Conservation (phyloP, 2,113 vertebrate species). For the Aleadryas rufinucha region DNA sequence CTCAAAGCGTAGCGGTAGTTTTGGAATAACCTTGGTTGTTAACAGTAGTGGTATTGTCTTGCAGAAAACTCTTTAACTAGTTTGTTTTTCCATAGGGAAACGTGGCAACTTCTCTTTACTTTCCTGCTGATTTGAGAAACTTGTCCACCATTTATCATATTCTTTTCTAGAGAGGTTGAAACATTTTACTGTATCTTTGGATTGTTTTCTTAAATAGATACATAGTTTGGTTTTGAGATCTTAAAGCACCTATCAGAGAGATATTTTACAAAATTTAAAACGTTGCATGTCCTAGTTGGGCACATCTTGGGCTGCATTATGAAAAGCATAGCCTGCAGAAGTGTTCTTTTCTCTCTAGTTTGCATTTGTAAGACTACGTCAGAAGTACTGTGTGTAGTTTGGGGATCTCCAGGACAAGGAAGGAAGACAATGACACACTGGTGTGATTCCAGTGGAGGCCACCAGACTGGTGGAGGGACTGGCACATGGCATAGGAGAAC, state of each 20-base stretch:
- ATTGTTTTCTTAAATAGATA: not conserved
- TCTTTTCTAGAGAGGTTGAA: not conserved
- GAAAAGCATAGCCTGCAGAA: not conserved
- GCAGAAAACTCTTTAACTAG: not conserved
- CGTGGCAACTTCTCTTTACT: fast-evolving
- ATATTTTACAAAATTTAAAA: not conserved
- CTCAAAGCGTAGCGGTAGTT: fast-evolving
- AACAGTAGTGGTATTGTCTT: not conserved
- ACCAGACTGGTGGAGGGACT: not conserved
- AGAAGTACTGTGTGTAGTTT: not conserved
- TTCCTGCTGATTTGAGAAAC: not conserved
- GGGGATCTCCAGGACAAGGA: not conserved
- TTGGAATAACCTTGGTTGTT: not conserved
- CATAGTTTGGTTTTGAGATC: not conserved
- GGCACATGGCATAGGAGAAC: not conserved
- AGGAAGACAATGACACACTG: not conserved
- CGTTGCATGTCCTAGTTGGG: fast-evolving
- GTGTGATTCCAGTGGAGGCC: not conserved
- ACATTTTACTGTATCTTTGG: not conserved
- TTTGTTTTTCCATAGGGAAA: not conserved
- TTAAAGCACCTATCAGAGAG: not conserved
- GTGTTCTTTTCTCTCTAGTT: not conserved
- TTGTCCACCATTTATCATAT: fast-evolving
- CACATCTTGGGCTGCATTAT: not conserved
- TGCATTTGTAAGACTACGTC: fast-evolving